These are phyloP conservation scores for Adrianichthys oophorus DNA, from an alignment of 2,797 vertebrate genomes.

Conservation along the genomic window DNA sequence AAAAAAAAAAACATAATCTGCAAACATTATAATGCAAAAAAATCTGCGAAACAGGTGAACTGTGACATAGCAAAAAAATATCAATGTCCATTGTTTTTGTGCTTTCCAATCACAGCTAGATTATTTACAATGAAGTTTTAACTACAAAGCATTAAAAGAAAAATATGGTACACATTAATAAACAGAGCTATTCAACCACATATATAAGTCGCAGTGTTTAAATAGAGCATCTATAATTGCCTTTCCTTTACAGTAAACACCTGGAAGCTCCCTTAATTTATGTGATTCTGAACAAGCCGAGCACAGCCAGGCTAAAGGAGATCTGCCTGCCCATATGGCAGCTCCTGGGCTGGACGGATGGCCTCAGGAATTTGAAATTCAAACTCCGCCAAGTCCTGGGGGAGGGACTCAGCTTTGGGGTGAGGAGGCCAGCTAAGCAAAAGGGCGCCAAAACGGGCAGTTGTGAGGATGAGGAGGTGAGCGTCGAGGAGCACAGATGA, in stretches of 20 bases:
- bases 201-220: too few species aligned
- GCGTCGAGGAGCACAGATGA: conserved; percentile 4
- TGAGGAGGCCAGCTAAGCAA: conserved; percentile 55
- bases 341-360: conserved; percentile 55
- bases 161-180: too few species aligned
- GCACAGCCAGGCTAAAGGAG: conserved; percentile 41
- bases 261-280: conserved; percentile 17
- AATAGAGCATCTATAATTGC: not conserved
- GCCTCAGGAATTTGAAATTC: conserved; percentile 66
- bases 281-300: conserved; percentile 39
- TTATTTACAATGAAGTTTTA: too few species aligned
- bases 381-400: conserved; percentile 64
- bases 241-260: conserved; percentile 21
- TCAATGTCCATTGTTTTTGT: too few species aligned
- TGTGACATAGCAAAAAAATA: too few species aligned
- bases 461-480: conserved; percentile 24
- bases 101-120: too few species aligned
- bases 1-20: too few species aligned
- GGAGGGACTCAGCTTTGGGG: conserved; percentile 63
- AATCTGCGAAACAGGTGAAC: too few species aligned
- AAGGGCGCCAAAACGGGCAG: conserved; percentile 43
- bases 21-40: too few species aligned
- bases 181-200: too few species aligned
- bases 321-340: conserved; percentile 62
- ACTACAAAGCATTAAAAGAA: too few species aligned